Evolutionary conservation across 2,797 vertebrate genomes (phyloP), one percentile per base, ranked within the genome.

Genomic region (Epinephelus awoara): DNA sequence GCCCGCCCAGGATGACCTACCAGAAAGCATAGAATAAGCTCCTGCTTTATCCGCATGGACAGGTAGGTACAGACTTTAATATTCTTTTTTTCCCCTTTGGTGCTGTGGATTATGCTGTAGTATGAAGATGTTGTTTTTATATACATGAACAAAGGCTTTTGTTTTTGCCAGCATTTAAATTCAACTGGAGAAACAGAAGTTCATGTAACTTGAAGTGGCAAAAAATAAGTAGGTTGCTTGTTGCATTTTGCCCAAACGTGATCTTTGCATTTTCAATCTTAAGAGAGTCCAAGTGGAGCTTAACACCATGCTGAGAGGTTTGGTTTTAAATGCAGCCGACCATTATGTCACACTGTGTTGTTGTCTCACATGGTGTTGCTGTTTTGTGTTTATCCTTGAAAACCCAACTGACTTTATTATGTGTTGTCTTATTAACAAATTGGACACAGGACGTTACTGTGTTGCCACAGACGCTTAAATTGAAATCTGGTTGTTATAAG

Each of bases 11-110:
- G 80, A 92, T 82, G 81, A 80, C 82, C 75, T 50, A 50, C 56
- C 54, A 79, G 78, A 64, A 77, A 82, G 71, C 44, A 66, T 46
- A 85, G 61, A 84, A 67, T 74, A 61, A 67, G 29, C 55, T 56
- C 27, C 75, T 23, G 67, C 79, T 80, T 57, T 25, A 80, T 27
- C 66, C 59, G 63, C 81, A 90, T 92, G 91, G 84, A 91, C 85
- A 89, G 94, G 94, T 96, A 94, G 49, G 94, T 72, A 40, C 54
- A 40, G 14, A n/a, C 21, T 81, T 80, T 6, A 15, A 63, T 83
- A 47, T 51, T 18, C 1, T 9, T 64, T 40, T 55, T 56, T 18
- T 46, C 44, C 46, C 6, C 17, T 50, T n/a, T 70, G 44, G 23
- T 57, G 21, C 12, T 67, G 58, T 78, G 54, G 10, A 71, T 78